Evolutionary conservation across 2,113 vertebrate species (phyloP).

Genomic region (Odontesthes bonariensis): DNA sequence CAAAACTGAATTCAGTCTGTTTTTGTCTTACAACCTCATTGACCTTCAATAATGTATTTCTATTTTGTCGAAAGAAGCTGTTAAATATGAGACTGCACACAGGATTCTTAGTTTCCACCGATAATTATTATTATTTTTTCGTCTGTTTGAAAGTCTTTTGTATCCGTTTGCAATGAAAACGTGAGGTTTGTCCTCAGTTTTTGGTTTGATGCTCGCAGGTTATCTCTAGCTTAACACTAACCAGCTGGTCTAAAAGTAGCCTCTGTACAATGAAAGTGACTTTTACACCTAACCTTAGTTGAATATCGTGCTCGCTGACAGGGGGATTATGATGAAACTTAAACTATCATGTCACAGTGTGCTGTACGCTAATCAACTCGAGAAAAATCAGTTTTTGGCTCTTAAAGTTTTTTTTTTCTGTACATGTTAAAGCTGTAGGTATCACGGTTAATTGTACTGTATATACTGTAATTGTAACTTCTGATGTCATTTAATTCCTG

Average conservation of each 20-base stretch:
- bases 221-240: conserved; percentile 9
- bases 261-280: background rate
- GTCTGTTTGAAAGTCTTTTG: conserved; percentile 17
- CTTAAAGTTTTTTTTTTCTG: conserved; percentile 9
- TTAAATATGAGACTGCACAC: conserved; percentile 4
- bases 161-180: conserved; percentile 18
- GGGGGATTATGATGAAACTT: background rate
- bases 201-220: conserved; percentile 17
- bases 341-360: conserved; percentile 10
- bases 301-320: background rate
- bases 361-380: conserved; percentile 24
- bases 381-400: conserved; percentile 7
- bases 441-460: conserved; percentile 63
- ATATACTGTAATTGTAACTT: conserved; percentile 58
- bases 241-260: background rate
- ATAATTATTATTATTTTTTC: background rate
- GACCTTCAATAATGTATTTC: background rate
- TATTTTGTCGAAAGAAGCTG: conserved; percentile 12
- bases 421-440: conserved; percentile 43
- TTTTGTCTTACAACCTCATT: background rate
- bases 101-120: conserved; percentile 27
- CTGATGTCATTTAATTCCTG: conserved; percentile 58
- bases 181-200: conserved; percentile 6
- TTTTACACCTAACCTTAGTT: background rate
- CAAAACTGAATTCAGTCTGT: background rate